Evolutionary conservation across 2,888 invertebrate species (phyloP), one percentile per base, ranked within the genome.

Genomic region (Darwinula stevensoni): DNA sequence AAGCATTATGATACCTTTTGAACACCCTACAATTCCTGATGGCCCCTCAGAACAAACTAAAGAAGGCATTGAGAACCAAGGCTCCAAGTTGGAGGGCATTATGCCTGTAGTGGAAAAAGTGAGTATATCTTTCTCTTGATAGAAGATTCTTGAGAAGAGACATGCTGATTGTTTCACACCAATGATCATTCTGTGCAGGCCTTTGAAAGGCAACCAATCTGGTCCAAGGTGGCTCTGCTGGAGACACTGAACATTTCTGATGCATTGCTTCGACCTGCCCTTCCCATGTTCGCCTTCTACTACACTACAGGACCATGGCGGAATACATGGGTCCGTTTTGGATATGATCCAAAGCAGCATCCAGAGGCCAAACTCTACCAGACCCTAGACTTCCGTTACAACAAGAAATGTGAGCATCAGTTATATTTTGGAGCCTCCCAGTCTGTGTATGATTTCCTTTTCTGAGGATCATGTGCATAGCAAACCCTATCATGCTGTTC

Each of bases 241-340:
- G n/a, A n/a, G n/a, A n/a, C n/a, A n/a, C n/a, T n/a, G n/a, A n/a
- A n/a, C n/a, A n/a, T n/a, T n/a, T n/a, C n/a, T n/a, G n/a, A n/a
- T n/a, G n/a, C n/a, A n/a, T n/a, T n/a, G n/a, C n/a, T n/a, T n/a
- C n/a, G n/a, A n/a, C n/a, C n/a, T n/a, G n/a, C n/a, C n/a, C n/a
- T n/a, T n/a, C 84, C 91, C 0, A 63, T 69, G 16, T 53, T 78
- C 3, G 76, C 80, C 0, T 74, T 76, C 48, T 78, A 80, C 47
- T 76, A 73, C 50, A 59, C 62, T 33, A 71, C 66, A 37, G 94
- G 97, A 0, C 94, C 88, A 0, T 97, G 88, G 84, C 61, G 84
- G 39, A 63, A 69, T 32, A 62, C 76, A 47, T 97, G 91, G 76
- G 68, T 80, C 2, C 65, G 61, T 41, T 69, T 70, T 44, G 88